Conservation (phyloP, 2,113 vertebrate species). For the Stictonetta naevosa region DNA sequence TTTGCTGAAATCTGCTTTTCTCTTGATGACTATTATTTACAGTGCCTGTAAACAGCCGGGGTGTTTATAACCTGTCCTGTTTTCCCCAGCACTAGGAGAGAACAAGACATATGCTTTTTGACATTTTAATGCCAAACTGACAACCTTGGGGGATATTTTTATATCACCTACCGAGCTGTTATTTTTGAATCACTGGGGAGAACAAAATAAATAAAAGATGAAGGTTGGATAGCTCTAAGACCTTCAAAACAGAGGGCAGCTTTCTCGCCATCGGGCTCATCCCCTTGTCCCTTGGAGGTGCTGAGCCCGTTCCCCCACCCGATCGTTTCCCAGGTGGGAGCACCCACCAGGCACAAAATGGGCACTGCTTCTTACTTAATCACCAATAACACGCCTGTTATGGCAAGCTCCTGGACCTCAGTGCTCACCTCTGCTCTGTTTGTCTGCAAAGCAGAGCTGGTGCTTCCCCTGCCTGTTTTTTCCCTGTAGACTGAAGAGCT, state of each 20-base stretch:
- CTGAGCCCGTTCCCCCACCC: accelerated
- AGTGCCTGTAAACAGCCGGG: background rate
- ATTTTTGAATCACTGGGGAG: conserved; percentile 12
- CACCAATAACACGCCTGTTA: background rate
- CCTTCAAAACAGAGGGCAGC: background rate
- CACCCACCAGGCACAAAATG: background rate
- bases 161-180: conserved; percentile 6
- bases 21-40: conserved; percentile 8
- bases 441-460: background rate
- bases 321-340: accelerated
- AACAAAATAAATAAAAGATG: conserved; percentile 56
- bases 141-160: conserved; percentile 50
- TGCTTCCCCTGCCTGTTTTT: background rate
- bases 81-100: background rate
- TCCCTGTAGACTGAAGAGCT: background rate
- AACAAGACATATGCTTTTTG: conserved; percentile 51
- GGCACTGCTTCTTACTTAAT: background rate
- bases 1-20: conserved; percentile 11
- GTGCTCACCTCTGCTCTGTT: background rate
- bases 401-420: background rate
- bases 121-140: conserved; percentile 47
- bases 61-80: conserved; percentile 8
- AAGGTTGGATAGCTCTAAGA: background rate
- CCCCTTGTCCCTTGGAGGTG: accelerated
- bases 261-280: accelerated